Base-by-base conservation (phyloP, 2,797 vertebrate species). In the Mormyrops attenuatus region DNA sequence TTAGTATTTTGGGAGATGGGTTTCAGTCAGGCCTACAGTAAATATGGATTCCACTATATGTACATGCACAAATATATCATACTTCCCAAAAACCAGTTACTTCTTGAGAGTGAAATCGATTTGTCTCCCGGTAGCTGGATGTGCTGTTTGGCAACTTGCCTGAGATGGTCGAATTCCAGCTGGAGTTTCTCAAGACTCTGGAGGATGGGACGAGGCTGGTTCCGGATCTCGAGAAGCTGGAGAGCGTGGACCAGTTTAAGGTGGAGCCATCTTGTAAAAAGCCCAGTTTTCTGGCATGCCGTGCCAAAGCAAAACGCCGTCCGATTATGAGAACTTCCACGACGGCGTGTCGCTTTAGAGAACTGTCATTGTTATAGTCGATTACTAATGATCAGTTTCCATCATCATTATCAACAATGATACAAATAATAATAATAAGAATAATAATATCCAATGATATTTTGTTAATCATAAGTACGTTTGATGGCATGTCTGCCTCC, bases 161-260 rank as follows among this genome's bases (percentile, higher is more conserved):
- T 0, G 98, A 99, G 95, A 99, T 99, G 98, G 97, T 98, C 90
- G 97, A 97, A 85, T 99, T 99, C 94, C 98, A 99, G 94, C 96
- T 98, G 30, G 98, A 99, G 94, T 99, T 99, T 91, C 95, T 99
- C 85, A 97, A 96, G 92, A 99, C 98, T 0, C 95, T 99, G 0
- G 98, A 99, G 93, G 98, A 99, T 86, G 98, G 98, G 66, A 98
- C 98, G 89, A 95, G 97, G 89, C 95, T 99, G 92, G 97, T 99
- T 66, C 97, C 98, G 34, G 95, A 99, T 91, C 94, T 99, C 93
- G 98, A 99, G 90, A 95, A 96, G 88, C 96, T 99, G 90, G 98
- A 99, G 93, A 96, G 94, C 91, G 98, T 99, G 11, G 97, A 98
- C 57, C 98, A 99, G 11, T 99, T 99, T 92, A 99, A 99, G 97